These are phyloP conservation scores for Magallana ariakensis DNA, from an alignment of 1,140 invertebrate genomes.

Conservation along the genomic window DNA sequence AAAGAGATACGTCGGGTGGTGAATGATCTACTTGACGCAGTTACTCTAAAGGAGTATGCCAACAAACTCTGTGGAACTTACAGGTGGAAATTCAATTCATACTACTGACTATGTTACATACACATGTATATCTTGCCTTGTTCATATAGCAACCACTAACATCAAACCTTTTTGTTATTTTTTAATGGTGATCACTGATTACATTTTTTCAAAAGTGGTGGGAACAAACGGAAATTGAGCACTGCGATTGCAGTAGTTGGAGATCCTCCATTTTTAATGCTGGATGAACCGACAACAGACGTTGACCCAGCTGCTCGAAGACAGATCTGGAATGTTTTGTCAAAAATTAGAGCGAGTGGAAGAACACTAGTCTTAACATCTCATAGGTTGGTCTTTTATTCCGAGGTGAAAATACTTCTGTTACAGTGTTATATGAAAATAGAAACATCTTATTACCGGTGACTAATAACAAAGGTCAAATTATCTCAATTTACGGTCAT, in stretches of 20 bases:
- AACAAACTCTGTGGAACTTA: slow-evolving; percentile 81
- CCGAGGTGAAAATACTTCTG: background rate
- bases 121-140: too few relatives aligned
- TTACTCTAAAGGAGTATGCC: slow-evolving; percentile 72
- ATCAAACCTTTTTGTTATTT: too few relatives aligned
- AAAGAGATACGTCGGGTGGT: slow-evolving; percentile 73
- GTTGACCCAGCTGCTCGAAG: slow-evolving; percentile 79
- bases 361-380: slow-evolving; percentile 73
- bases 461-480: too few relatives aligned
- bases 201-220: slow-evolving; percentile 82
- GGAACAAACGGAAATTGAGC: slow-evolving; percentile 81
- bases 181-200: background rate
- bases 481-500: too few relatives aligned
- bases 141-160: too few relatives aligned
- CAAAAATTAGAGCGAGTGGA: slow-evolving; percentile 65
- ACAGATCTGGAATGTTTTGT: slow-evolving; percentile 77
- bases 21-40: slow-evolving; percentile 74
- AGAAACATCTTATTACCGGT: background rate
- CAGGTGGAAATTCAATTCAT: slow-evolving; percentile 6
- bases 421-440: background rate
- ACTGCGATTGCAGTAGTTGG: slow-evolving; percentile 83
- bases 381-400: slow-evolving; percentile 66
- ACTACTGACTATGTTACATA: too few relatives aligned
- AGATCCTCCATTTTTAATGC: slow-evolving; percentile 86
- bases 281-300: slow-evolving; percentile 80